phyloP scores from a whole-genome alignment of 2,797 vertebrate genomes.

The Falco concolor region DNA sequence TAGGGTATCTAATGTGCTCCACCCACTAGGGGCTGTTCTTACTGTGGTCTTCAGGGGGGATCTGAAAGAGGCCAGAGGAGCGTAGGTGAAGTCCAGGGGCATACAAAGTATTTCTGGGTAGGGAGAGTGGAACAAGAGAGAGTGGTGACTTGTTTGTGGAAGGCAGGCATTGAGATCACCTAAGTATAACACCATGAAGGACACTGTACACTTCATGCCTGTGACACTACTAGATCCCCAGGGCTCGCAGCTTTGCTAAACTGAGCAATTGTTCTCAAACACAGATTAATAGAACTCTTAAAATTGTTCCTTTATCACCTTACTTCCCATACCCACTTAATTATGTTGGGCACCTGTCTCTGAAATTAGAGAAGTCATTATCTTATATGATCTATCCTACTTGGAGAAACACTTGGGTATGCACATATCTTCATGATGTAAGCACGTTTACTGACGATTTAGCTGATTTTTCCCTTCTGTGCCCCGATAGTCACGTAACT shows the following conservation, averaged over 20 bases:
- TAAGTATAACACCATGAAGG: not conserved
- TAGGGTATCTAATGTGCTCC: not conserved
- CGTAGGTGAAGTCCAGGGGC: too few species aligned
- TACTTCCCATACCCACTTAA: not conserved
- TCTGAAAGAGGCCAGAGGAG: not conserved
- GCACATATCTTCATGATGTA: not conserved
- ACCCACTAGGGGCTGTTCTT: not conserved
- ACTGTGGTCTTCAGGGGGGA: not conserved
- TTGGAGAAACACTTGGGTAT: not conserved
- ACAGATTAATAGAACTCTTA: not conserved
- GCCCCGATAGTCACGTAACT: not conserved
- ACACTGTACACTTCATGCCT: not conserved
- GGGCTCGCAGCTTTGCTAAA: slow-evolving; percentile 31
- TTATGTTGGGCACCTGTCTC: not conserved
- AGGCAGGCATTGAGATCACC: not conserved
- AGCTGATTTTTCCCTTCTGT: not conserved
- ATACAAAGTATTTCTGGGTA: not conserved
- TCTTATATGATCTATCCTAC: not conserved
- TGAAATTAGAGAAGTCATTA: not conserved
- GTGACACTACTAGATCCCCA: not conserved
- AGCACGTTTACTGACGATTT: not conserved
- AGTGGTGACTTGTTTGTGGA: not conserved
- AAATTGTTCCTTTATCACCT: not conserved
- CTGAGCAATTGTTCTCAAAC: slow-evolving; percentile 15
- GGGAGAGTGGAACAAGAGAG: not conserved